Percentiles rank a stretch among this genome's conserved stretches.
These are phyloP conservation scores for Eulemur mongoz DNA, from an alignment of 2,797 vertebrate species.

Conservation along the genomic window DNA sequence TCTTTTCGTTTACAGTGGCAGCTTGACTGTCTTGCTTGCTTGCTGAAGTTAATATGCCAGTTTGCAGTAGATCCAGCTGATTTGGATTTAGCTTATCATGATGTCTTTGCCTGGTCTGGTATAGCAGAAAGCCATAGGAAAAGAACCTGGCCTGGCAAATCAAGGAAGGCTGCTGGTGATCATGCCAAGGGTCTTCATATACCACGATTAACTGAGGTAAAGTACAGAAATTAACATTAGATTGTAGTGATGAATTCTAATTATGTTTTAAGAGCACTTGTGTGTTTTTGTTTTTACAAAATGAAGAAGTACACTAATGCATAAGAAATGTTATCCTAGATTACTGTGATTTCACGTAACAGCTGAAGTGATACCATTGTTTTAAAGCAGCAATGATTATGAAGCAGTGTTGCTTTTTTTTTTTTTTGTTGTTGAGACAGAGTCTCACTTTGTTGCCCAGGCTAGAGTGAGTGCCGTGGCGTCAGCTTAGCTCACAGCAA, in stretches of 20 bases:
- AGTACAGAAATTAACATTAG: not conserved
- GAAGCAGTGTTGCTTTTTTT: constrained; percentile 8
- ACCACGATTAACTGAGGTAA: constrained; percentile 97
- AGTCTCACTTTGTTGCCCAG: no score
- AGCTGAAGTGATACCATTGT: not conserved
- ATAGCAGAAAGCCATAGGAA: constrained; percentile 95
- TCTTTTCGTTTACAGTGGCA: constrained; percentile 91
- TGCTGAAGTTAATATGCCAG: constrained; percentile 98
- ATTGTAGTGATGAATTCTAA: not conserved
- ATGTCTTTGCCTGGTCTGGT: constrained; percentile 98
- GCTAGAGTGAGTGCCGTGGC: no score
- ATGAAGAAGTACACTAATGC: not conserved
- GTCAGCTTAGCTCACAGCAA: no score
- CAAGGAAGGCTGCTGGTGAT: constrained; percentile 94
- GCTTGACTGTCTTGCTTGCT: constrained; percentile 97
- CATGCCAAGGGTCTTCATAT: constrained; percentile 97
- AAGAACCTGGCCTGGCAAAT: constrained; percentile 96
- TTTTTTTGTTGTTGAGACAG: no score
- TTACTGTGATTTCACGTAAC: not conserved
- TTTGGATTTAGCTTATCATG: constrained; percentile 97
- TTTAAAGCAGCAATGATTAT: constrained; percentile 15
- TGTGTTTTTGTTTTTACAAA: not conserved
- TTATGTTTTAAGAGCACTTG: constrained; percentile 1
- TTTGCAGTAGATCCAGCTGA: constrained; percentile 98
- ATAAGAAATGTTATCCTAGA: not conserved